Evolutionary conservation across 2,797 vertebrate genomes (phyloP).

Genomic region (Neosilurus mollespiculum): DNA sequence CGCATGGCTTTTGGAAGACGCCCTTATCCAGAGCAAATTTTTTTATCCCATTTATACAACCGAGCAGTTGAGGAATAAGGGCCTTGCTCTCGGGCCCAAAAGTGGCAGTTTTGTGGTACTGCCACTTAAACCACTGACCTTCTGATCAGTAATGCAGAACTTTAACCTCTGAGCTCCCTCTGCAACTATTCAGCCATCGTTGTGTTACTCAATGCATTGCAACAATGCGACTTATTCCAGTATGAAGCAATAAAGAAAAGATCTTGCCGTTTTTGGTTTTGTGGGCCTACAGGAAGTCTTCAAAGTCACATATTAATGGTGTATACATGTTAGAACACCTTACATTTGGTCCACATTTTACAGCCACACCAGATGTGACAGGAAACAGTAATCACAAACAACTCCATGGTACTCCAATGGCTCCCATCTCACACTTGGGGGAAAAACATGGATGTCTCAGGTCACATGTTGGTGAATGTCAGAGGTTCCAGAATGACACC

Average conservation of each 20-base stretch:
- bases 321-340: background rate
- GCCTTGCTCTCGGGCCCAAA: too few species aligned
- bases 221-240: background rate
- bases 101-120: too few species aligned
- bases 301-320: background rate
- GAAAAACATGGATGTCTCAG: background rate
- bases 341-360: background rate
- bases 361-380: background rate
- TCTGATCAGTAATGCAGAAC: too few species aligned
- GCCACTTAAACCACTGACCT: too few species aligned
- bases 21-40: too few species aligned
- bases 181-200: too few species aligned
- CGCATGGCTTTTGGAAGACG: too few species aligned
- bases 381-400: background rate
- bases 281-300: background rate
- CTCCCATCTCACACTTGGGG: background rate
- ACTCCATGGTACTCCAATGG: too few species aligned
- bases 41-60: too few species aligned
- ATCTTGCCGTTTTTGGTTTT: background rate
- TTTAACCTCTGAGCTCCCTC: too few species aligned
- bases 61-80: too few species aligned
- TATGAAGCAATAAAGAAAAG: background rate
- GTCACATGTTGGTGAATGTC: background rate
- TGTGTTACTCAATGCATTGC: background rate
- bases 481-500: background rate